phyloP scores from a whole-genome alignment of 2,888 invertebrate genomes.

The Trilocha varians region DNA sequence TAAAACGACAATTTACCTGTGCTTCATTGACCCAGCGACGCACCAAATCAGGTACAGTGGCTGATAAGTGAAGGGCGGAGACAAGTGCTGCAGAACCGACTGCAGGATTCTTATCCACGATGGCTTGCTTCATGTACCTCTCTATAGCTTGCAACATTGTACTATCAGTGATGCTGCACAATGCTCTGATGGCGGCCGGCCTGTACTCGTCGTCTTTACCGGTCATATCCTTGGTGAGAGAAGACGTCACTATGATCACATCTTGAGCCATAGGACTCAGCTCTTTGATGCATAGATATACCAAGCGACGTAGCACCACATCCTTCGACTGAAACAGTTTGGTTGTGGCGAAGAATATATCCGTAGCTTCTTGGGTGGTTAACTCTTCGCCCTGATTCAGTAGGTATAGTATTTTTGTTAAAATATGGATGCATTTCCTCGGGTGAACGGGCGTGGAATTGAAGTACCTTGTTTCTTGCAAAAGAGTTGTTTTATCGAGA shows the following conservation, averaged over 20 bases:
- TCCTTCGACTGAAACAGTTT: slow-evolving; percentile 99
- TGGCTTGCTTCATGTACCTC: slow-evolving; percentile 99
- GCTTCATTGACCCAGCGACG: slow-evolving; percentile 99
- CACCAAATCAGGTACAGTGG: slow-evolving; percentile 91
- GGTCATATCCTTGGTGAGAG: slow-evolving; percentile 98
- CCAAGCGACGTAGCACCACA: slow-evolving; percentile 93
- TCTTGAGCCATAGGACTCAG: slow-evolving; percentile 95
- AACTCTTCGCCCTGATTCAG: slow-evolving; percentile 96
- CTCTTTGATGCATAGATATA: slow-evolving; percentile 97
- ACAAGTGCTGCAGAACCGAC: slow-evolving; percentile 98
- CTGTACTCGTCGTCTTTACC: slow-evolving; percentile 90
- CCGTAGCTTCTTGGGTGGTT: slow-evolving; percentile 96
- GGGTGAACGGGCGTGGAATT: slow-evolving; percentile 99
- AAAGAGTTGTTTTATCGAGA: slow-evolving; percentile 95
- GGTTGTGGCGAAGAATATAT: slow-evolving; percentile 99
- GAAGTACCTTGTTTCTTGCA: slow-evolving; percentile 98
- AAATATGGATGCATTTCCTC: slow-evolving; percentile 94
- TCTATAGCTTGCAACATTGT: slow-evolving; percentile 97
- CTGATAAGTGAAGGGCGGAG: slow-evolving; percentile 86
- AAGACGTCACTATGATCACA: slow-evolving; percentile 99
- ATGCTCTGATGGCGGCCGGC: slow-evolving; percentile 96
- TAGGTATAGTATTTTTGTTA: slow-evolving; percentile 96
- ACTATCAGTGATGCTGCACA: slow-evolving; percentile 97
- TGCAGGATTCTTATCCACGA: slow-evolving; percentile 96
- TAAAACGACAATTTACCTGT: slow-evolving; percentile 78